These are phyloP conservation scores for Protonibea diacanthus DNA, from an alignment of 2,797 vertebrate species.

Conservation along the genomic window DNA sequence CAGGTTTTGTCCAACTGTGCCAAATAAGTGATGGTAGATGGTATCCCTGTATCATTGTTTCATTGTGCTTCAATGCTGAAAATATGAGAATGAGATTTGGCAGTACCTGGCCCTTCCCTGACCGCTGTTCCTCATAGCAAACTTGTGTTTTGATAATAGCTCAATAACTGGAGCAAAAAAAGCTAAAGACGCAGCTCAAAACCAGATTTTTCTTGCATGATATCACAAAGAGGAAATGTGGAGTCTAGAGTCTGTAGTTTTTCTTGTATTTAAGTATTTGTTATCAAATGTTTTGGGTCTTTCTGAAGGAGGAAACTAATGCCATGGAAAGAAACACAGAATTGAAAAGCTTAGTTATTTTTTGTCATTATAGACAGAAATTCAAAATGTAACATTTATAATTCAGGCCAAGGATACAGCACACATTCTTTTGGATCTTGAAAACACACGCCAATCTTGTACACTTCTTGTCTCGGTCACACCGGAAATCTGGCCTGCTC, in stretches of 20 bases:
- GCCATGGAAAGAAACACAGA: neutral
- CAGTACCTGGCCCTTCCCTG: neutral
- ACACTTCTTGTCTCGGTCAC: constrained; percentile 44
- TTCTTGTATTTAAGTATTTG: neutral
- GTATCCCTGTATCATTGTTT: neutral
- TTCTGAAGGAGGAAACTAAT: neutral
- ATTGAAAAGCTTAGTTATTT: neutral
- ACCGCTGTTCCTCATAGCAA: neutral
- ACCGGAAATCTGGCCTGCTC: constrained; percentile 47
- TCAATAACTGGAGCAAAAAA: neutral
- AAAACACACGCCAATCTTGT: constrained; percentile 37
- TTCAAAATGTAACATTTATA: neutral
- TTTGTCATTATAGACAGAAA: constrained; percentile 16
- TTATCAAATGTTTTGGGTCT: neutral
- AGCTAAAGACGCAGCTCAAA: neutral
- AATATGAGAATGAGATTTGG: neutral
- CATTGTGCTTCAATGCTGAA: neutral
- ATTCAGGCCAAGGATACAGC: constrained; percentile 42
- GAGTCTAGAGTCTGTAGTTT: neutral
- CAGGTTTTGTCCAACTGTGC: neutral
- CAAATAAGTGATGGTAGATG: neutral
- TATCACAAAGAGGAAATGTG: neutral
- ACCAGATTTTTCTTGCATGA: neutral
- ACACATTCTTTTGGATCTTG: constrained; percentile 22
- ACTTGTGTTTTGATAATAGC: neutral